Base-by-base conservation (phyloP, 2,888 invertebrate genomes). In the Trichacis sp. region DNA sequence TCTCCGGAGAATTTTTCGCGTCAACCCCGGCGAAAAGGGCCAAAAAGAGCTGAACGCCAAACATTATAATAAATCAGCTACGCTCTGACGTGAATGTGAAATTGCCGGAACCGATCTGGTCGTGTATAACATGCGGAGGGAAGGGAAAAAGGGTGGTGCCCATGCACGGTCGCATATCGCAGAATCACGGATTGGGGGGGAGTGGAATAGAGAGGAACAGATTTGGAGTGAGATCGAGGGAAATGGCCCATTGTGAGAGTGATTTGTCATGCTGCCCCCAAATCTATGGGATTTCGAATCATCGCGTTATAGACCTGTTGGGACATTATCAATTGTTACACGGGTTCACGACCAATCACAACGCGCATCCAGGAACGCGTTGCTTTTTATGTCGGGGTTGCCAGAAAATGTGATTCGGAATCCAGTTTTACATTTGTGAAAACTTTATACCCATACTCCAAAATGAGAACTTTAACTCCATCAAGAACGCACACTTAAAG, bases 101-200 rank as follows among this genome's bases (percentile, higher is more conserved):
- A 82, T 81, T 80, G 81, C 80, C 81, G 80, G 80, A 81, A 82
- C 81, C 78, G 80, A 81, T 81, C 77, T 80, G 76, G 76, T 75
- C 78, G 75, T 76, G 79, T 79, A 79, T 78, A 76, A 79, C 76
- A 77, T 69, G 74, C 57, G 15, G 9, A 58, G 68, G 64, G 66
- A 56, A 65, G 68, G 67, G 50, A 60, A 65, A 66, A 73, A 72
- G 74, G 74, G 74, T 69, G 72, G 62, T 63, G 51, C 3, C 70
- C 48, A n/a, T n/a, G n/a, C n/a, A 63, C 51, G 68, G 64, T 63
- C 54, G 50, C 59, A 61, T 60, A 64, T 67, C 55, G 55, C 57
- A 69, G 71, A 73, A 69, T 67, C 48, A 47, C 55, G 61, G 24
- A 24, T 24, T 8, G 24, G 62, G 66, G 52, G 40, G 42, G 60